Base-by-base conservation (phyloP, 2,113 vertebrate genomes). In the Trichomycterus rosablanca region DNA sequence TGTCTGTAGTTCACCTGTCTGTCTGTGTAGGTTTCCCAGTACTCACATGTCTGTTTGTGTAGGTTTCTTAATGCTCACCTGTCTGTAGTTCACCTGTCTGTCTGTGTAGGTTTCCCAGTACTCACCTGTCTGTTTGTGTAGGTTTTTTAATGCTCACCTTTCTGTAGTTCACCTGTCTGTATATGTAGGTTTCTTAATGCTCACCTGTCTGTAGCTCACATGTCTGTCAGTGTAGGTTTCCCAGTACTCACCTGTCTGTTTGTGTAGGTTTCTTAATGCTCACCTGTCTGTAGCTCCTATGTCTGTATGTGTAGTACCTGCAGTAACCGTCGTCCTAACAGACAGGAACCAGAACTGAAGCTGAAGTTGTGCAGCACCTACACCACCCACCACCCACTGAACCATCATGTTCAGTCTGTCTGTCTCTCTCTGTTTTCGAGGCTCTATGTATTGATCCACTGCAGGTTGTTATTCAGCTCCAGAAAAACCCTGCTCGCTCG, bases 371-470 rank as follows among this genome's bases (percentile, higher is more conserved):
- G 7, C 26, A 30, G n/a, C 26, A 30, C 26, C 3, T 7, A 30
- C 26, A 30, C 26, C 26, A 30, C 26, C 3, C 26, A 30, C n/a
- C 26, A 30, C 26, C 3, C 26, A 30, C 26, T 4, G 3, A 30
- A 30, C 26, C 3, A 4, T 30, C 26, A 30, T 3, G 26, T 30
- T 18, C 23, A 28, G 7, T 50, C 24, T 7, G 22, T 11, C 19
- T 48, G 16, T 7, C 34, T 24, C 23, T 14, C 6, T 35, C 45
- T 49, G 49, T 40, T 67, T 53, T 68, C 48, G 30, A 64, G 54
- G 63, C 22, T 52, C 65, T 54, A 48, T 64, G 67, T 63, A 68
- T 72, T 22, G 65, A 72, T 72, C 48, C 30, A 34, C 23, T 50
- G 22, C 39, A 64, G 48, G 58, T 59, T 70, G 20, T 50, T 56